These are phyloP conservation scores for Coturnix japonica DNA, from an alignment of 2,113 vertebrate species.

Conservation along the genomic window DNA sequence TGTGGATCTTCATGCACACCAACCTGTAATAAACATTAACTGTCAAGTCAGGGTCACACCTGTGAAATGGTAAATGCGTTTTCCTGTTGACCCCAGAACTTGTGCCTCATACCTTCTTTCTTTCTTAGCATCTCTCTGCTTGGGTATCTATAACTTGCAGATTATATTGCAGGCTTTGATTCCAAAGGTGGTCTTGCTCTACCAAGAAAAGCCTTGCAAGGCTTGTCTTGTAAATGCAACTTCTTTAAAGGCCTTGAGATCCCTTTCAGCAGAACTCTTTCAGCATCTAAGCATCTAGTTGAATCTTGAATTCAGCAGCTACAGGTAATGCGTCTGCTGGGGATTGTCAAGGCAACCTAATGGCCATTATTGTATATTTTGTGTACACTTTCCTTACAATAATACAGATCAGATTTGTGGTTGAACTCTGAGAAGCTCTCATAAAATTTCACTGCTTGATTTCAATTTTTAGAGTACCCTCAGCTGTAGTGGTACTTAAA, in stretches of 20 bases:
- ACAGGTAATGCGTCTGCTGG: not conserved
- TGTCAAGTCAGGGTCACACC: not conserved
- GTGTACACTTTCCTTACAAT: not conserved
- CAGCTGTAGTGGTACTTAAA: not conserved
- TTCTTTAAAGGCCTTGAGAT: not conserved
- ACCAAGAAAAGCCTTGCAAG: not conserved
- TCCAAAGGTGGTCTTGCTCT: not conserved
- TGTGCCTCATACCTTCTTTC: not conserved
- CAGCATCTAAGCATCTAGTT: not conserved
- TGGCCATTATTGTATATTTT: not conserved
- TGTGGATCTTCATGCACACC: not conserved
- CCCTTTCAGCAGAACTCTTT: not conserved
- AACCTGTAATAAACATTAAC: not conserved
- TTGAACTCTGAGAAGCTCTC: not conserved
- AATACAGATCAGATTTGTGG: not conserved
- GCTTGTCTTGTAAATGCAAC: not conserved
- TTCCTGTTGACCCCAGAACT: not conserved
- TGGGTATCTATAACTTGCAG: not conserved
- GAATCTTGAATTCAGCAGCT: not conserved
- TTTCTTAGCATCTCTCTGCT: not conserved
- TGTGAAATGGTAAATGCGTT: not conserved
- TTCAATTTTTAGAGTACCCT: not conserved
- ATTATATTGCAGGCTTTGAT: not conserved
- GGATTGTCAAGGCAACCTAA: not conserved
- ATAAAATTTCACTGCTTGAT: not conserved